Evolutionary conservation across 2,797 vertebrate species (phyloP).

Genomic region (Pipistrellus nathusii): DNA sequence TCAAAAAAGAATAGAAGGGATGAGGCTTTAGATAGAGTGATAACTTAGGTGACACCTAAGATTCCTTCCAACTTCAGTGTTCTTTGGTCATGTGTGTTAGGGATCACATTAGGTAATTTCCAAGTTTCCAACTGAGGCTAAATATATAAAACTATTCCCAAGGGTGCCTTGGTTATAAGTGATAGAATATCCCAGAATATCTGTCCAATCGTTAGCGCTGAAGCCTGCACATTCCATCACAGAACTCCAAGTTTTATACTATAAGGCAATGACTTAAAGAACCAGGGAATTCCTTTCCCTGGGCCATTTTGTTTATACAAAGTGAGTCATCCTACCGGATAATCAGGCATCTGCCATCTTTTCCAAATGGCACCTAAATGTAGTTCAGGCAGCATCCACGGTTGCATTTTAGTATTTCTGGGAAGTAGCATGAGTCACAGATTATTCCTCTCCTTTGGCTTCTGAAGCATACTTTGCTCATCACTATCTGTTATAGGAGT

Average conservation of each 20-base stretch:
- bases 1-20: neutral
- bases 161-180: neutral
- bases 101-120: neutral
- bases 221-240: neutral
- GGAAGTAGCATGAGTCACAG: slow-evolving; percentile 30
- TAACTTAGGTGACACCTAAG: neutral
- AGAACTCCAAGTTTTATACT: neutral
- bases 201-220: neutral
- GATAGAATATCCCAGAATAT: neutral
- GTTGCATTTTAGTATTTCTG: slow-evolving; percentile 25
- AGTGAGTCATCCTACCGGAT: slow-evolving; percentile 49
- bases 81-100: neutral
- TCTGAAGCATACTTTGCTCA: neutral
- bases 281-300: slow-evolving; percentile 56
- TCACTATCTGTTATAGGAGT: neutral
- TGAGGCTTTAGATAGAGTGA: neutral
- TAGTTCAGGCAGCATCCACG: neutral
- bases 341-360: slow-evolving; percentile 53
- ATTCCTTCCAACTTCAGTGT: neutral
- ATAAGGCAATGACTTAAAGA: neutral
- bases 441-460: neutral
- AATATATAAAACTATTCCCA: neutral
- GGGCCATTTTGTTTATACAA: slow-evolving; percentile 52
- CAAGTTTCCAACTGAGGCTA: neutral
- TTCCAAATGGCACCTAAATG: slow-evolving; percentile 21